Conservation (phyloP, 2,888 invertebrate species). For the Polia nebulosa region DNA sequence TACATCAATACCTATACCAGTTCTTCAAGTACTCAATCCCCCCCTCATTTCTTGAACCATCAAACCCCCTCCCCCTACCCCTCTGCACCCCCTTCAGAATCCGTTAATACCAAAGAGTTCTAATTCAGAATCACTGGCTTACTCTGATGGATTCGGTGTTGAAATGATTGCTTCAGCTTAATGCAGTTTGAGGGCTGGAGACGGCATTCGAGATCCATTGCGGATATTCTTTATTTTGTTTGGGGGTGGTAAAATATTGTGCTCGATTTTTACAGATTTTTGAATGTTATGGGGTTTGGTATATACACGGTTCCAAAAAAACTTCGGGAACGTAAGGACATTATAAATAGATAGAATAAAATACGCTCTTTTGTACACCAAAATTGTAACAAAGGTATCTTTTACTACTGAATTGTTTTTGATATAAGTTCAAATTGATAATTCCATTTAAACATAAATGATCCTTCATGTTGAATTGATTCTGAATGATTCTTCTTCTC, state of each 20-base stretch:
- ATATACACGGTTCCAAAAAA: too few relatives aligned
- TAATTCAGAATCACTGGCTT: constrained; percentile 62
- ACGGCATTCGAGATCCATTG: constrained; percentile 2
- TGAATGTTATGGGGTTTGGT: background rate
- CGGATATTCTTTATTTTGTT: background rate
- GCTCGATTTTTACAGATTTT: background rate
- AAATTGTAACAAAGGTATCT: too few relatives aligned
- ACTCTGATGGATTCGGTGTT: constrained; percentile 51
- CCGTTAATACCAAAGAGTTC: constrained; percentile 59
- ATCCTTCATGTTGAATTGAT: too few relatives aligned
- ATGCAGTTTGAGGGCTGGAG: constrained; percentile 13
- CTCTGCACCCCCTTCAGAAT: constrained; percentile 17
- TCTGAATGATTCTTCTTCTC: too few relatives aligned
- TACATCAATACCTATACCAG: constrained; percentile 31
- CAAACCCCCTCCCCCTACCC: background rate
- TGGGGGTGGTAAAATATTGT: too few relatives aligned
- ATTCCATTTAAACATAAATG: background rate
- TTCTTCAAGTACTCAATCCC: constrained; percentile 25
- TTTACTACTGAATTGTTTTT: too few relatives aligned
- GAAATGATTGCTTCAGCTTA: constrained; percentile 55
- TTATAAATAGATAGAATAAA: too few relatives aligned
- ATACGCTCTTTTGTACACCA: too few relatives aligned
- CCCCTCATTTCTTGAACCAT: constrained; percentile 38
- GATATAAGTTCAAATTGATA: too few relatives aligned
- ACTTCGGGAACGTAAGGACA: too few relatives aligned